Conservation (phyloP, 2,113 vertebrate species). For the Hemicordylus capensis region DNA sequence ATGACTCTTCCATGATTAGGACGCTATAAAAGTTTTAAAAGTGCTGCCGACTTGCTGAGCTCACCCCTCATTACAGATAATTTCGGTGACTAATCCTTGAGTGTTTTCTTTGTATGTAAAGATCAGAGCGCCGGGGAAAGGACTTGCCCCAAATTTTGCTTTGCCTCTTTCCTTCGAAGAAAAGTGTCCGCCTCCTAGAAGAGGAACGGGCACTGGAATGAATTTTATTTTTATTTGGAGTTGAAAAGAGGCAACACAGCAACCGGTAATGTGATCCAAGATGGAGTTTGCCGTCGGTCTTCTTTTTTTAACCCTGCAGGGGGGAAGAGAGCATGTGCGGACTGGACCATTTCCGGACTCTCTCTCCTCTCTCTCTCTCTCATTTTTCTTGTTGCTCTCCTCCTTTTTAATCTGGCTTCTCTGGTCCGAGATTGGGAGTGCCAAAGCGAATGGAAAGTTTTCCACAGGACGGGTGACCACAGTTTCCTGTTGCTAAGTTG, state of each 20-base stretch:
- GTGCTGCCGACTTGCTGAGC: constrained; percentile 11
- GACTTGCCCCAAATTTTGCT: constrained; percentile 1
- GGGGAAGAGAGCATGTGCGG: not conserved
- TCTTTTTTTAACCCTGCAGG: constrained; percentile 2
- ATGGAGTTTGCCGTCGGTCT: not conserved
- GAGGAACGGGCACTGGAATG: not conserved
- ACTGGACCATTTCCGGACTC: not conserved
- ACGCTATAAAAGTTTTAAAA: not conserved
- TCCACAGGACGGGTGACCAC: constrained; percentile 45
- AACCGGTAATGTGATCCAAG: not conserved
- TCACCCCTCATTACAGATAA: constrained; percentile 2
- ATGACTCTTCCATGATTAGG: constrained; percentile 21
- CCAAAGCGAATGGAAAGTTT: constrained; percentile 56
- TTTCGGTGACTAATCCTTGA: constrained; percentile 50
- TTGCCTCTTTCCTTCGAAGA: constrained; percentile 38
- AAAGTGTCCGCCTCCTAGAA: constrained; percentile 32
- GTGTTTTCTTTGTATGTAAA: constrained; percentile 33
- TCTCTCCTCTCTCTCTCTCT: not conserved
- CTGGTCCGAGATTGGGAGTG: constrained; percentile 59
- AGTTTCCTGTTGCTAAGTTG: constrained; percentile 68
- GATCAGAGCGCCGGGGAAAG: constrained; percentile 29
- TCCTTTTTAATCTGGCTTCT: constrained; percentile 58
- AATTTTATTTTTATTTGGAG: constrained; percentile 35
- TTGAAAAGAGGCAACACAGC: not conserved
- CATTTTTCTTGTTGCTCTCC: not conserved